Base-by-base conservation (phyloP, 2,797 vertebrate species). In the Chrysocyon brachyurus region DNA sequence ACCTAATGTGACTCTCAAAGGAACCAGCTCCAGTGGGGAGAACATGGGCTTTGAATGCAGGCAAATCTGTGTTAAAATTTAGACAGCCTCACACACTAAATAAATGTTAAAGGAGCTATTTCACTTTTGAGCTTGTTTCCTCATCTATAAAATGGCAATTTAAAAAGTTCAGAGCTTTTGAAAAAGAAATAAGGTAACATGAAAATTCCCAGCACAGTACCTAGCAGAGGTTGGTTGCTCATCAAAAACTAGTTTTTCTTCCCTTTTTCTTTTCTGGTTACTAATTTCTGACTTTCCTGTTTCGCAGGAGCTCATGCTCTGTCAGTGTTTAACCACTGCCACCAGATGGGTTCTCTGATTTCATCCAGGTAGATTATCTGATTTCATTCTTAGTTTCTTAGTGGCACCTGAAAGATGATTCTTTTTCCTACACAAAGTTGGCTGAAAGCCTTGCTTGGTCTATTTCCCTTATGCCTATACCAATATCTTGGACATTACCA, bases 361-460 rank as follows among this genome's bases (percentile, higher is more conserved):
- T 97, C 93, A 95, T 68, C 64, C 26, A 78, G 79, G 64, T 11
- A 79, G 91, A 94, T 95, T 54, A 36, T 36, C 40, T 46, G 40
- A 46, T 46, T 46, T 46, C 40, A 33, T 94, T 93, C 94, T 87
- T 49, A 22, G 79, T 72, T 93, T 93, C 87, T 96, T 86, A 52
- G 75, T 57, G n/a, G 63, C 54, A 87, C 40, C 79, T 97, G 79
- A 95, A 96, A 97, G 46, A 96, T 68, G 68, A 92, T 72, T 94
- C 75, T 73, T 96, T 94, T 88, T 89, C 56, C 86, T 59, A 12
- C 22, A 78, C 28, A 52, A 95, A 15, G 7, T 46, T 94, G 92
- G 54, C 70, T 87, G 59, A 90, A 96, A 91, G 79, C 75, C 79
- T 79, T 96, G 85, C 52, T 96, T 94, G 88, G 70, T 97, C 72